Conservation (phyloP, 2,888 invertebrate genomes). For the Sphinx pinastri region DNA sequence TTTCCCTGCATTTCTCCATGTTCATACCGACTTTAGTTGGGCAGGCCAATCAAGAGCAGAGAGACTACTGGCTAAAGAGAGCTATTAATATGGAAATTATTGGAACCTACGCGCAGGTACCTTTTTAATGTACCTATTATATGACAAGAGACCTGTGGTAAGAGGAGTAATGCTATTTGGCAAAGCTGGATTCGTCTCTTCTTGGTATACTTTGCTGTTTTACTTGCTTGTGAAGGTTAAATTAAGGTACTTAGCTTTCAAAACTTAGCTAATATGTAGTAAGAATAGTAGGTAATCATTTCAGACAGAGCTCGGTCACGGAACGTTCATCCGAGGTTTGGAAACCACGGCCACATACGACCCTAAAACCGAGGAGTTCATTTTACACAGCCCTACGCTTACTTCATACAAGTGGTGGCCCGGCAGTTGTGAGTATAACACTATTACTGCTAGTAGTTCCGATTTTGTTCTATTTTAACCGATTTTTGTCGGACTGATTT, state of each 20-base stretch:
- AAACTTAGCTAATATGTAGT: no score
- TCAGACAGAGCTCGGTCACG: slow-evolving; percentile 97
- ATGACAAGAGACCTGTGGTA: no score
- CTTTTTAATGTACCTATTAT: not conserved
- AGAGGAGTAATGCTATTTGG: no score
- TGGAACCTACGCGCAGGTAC: slow-evolving; percentile 96
- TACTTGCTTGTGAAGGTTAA: no score
- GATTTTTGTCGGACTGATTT: no score
- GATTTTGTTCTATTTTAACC: no score
- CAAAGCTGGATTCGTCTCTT: no score
- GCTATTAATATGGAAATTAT: slow-evolving; percentile 92
- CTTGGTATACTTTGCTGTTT: no score
- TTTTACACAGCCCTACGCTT: slow-evolving; percentile 93
- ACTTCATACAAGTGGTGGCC: slow-evolving; percentile 99
- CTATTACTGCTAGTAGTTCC: no score
- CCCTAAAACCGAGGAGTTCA: slow-evolving; percentile 90
- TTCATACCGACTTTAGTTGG: slow-evolving; percentile 94
- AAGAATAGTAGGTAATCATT: slow-evolving; percentile 35
- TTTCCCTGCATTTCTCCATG: slow-evolving; percentile 93
- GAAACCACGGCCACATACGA: slow-evolving; percentile 98
- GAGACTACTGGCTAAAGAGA: slow-evolving; percentile 91
- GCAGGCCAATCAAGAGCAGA: slow-evolving; percentile 94
- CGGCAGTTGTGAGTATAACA: slow-evolving; percentile 89
- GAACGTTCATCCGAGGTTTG: slow-evolving; percentile 95
- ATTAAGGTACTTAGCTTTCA: not conserved